Evolutionary conservation across 1,140 invertebrate species (phyloP).

Genomic region (Heliconius congener): DNA sequence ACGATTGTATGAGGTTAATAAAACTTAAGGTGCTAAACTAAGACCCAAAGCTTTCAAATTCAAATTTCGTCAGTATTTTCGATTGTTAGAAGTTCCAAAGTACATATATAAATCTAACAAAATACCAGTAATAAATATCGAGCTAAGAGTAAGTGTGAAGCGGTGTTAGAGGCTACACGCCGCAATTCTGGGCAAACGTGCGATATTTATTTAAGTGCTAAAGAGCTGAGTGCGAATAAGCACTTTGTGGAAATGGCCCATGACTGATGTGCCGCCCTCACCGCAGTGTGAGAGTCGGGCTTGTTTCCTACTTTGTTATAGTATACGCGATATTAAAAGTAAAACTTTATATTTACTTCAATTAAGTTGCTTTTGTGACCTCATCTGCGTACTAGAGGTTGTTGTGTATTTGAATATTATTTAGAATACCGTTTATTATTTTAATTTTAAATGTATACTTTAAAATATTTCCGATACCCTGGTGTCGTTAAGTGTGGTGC

Average conservation of each 20-base stretch:
- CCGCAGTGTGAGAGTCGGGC: not conserved
- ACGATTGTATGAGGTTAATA: too few relatives aligned
- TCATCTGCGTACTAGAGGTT: too few relatives aligned
- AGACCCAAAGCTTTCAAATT: not conserved
- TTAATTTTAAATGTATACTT: too few relatives aligned
- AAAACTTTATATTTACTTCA: not conserved
- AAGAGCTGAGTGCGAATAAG: slow-evolving; percentile 52
- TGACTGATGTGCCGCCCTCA: slow-evolving; percentile 60
- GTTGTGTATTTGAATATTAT: too few relatives aligned
- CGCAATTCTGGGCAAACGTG: slow-evolving; percentile 73
- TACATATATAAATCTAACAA: slow-evolving; percentile 55
- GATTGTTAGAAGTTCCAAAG: slow-evolving; percentile 38
- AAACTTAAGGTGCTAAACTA: too few relatives aligned
- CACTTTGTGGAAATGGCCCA: slow-evolving; percentile 70
- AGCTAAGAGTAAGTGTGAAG: slow-evolving; percentile 66
- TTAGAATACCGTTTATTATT: too few relatives aligned
- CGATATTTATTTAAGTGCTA: slow-evolving; percentile 76
- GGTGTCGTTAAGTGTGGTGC: too few relatives aligned
- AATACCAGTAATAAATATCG: slow-evolving; percentile 63
- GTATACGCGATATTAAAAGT: slow-evolving; percentile 1
- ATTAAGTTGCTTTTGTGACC: not conserved
- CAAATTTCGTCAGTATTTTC: not conserved
- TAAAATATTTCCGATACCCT: too few relatives aligned
- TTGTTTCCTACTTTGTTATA: slow-evolving; percentile 19
- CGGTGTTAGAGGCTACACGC: slow-evolving; percentile 72